phyloP scores from a whole-genome alignment of 2,797 vertebrate species.

The Epinephelus awoara region DNA sequence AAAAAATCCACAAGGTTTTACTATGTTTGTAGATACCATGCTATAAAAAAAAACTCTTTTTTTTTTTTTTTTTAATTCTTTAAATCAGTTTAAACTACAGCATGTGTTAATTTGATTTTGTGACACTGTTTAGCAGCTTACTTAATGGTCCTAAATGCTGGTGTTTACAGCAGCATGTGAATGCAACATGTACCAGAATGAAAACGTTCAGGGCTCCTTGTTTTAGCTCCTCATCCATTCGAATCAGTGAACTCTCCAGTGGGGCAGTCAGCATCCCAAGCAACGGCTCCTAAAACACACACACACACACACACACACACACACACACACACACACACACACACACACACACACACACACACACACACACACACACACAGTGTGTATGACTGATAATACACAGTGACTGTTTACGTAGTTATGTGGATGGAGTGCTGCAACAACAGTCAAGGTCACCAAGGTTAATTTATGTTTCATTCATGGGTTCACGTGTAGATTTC shows the following conservation, averaged over 20 bases:
- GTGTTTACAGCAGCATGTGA: slow-evolving; percentile 19
- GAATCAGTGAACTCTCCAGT: slow-evolving; percentile 86
- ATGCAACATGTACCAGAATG: slow-evolving; percentile 86
- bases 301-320: slow-evolving; percentile 15
- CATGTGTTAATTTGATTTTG: background rate
- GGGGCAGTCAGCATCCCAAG: slow-evolving; percentile 93
- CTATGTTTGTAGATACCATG: background rate
- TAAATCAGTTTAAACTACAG: background rate
- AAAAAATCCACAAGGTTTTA: background rate
- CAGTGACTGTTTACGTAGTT: background rate
- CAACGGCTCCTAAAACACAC: slow-evolving; percentile 86
- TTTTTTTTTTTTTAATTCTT: background rate
- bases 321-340: background rate
- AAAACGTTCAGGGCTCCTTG: slow-evolving; percentile 89
- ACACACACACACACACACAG: slow-evolving; percentile 13
- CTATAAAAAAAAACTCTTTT: background rate
- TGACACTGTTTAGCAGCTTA: background rate
- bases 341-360: slow-evolving; percentile 21
- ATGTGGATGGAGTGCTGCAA: background rate
- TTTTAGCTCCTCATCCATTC: slow-evolving; percentile 87
- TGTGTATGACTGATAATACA: background rate
- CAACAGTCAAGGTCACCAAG: background rate
- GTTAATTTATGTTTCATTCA: slow-evolving; percentile 27
- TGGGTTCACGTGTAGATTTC: background rate
- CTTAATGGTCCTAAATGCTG: background rate